Percentiles rank a stretch among this genome's conserved stretches.
These are phyloP conservation scores for Dicrostonyx torquatus DNA, from an alignment of 2,797 vertebrate species.

Conservation along the genomic window DNA sequence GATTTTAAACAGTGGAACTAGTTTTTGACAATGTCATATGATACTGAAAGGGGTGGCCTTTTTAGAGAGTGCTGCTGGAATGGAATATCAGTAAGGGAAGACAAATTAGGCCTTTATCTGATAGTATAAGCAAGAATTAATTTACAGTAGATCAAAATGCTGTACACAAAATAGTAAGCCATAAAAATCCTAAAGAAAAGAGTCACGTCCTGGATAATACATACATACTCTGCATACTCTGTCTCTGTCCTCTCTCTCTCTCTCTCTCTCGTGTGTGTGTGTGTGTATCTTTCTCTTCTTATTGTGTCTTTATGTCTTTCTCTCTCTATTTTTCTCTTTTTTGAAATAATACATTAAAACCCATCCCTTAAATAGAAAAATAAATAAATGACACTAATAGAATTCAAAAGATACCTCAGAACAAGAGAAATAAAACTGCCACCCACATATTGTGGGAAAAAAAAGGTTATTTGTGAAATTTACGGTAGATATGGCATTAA, in stretches of 20 bases:
- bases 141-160: background rate
- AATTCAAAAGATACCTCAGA: background rate
- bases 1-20: background rate
- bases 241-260: background rate
- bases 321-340: background rate
- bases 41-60: background rate
- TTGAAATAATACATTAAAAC: background rate
- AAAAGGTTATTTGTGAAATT: background rate
- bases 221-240: background rate
- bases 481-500: background rate
- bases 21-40: background rate
- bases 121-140: background rate
- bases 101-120: background rate
- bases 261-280: background rate
- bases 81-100: background rate
- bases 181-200: background rate
- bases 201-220: background rate
- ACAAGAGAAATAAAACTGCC: background rate
- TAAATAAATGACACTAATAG: background rate
- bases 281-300: no score
- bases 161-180: background rate
- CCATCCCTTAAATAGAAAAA: background rate
- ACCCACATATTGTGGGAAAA: rapidly evolving
- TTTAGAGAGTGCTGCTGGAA: background rate
- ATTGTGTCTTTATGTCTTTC: background rate